Percentiles rank a stretch among this genome's conserved stretches.
phyloP scores from a whole-genome alignment of 2,797 vertebrate genomes.

The Sylvilagus floridanus region DNA sequence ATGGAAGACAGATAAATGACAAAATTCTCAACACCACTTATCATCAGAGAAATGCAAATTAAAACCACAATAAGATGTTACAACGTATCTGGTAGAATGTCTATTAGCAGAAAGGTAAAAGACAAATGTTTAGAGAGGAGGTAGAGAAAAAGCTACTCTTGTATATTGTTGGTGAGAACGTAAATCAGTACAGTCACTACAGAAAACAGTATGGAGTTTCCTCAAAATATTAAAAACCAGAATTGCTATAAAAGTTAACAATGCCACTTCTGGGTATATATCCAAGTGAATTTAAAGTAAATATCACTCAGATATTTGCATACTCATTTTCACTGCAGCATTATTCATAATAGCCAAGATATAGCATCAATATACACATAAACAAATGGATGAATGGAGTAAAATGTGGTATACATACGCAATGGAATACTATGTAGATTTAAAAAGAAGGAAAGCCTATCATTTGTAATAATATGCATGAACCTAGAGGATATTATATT shows the following conservation, averaged over 20 bases:
- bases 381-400: not conserved
- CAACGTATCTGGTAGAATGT: not conserved
- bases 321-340: not conserved
- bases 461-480: not conserved
- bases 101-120: not conserved
- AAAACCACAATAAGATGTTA: not conserved
- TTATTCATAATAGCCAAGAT: not conserved
- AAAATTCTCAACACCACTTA: not conserved
- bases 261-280: not conserved
- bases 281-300: not conserved
- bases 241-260: not conserved
- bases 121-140: not conserved
- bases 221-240: not conserved
- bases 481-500: not conserved
- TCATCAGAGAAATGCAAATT: constrained; percentile 16
- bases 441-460: not conserved
- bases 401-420: not conserved
- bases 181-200: not conserved
- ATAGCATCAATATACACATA: not conserved
- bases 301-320: not conserved
- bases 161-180: not conserved
- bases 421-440: not conserved
- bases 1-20: not conserved
- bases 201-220: not conserved
- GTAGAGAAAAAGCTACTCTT: not conserved